A percentile compares a stretch with the other conserved stretches of the same genome.
These are phyloP conservation scores for Hyperopisus bebe DNA, from an alignment of 2,113 vertebrate species.

Conservation along the genomic window DNA sequence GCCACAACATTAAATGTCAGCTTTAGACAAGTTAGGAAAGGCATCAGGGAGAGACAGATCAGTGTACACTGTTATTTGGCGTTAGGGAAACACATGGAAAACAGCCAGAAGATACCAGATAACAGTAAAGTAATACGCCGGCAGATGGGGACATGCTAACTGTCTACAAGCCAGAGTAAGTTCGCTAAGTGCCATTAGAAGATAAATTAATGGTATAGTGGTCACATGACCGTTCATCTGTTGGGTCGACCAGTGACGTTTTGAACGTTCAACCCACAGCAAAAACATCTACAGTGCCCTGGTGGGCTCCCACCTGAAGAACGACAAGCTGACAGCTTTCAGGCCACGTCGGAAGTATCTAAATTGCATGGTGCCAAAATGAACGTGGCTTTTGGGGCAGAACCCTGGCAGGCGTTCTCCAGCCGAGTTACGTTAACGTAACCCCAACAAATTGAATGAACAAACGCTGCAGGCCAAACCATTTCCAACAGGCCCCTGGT, in stretches of 20 bases:
- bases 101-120: not conserved
- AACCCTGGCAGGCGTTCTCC: no score
- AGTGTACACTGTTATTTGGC: not conserved
- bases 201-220: not conserved
- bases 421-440: not conserved
- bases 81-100: not conserved
- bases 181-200: not conserved
- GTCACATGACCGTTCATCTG: not conserved
- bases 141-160: not conserved
- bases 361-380: not conserved
- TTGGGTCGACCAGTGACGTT: not conserved
- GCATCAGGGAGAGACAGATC: not conserved
- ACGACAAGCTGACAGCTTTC: not conserved
- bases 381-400: not conserved
- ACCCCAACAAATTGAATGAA: not conserved
- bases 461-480: not conserved
- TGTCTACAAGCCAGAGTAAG: not conserved
- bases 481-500: not conserved
- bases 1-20: not conserved
- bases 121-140: not conserved
- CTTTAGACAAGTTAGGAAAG: not conserved
- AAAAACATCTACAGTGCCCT: not conserved
- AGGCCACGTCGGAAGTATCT: not conserved
- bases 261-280: not conserved
- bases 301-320: not conserved